Evolutionary conservation across 2,888 invertebrate species (phyloP), one percentile per base, ranked within the genome.

Genomic region (Strigamia maritima): DNA sequence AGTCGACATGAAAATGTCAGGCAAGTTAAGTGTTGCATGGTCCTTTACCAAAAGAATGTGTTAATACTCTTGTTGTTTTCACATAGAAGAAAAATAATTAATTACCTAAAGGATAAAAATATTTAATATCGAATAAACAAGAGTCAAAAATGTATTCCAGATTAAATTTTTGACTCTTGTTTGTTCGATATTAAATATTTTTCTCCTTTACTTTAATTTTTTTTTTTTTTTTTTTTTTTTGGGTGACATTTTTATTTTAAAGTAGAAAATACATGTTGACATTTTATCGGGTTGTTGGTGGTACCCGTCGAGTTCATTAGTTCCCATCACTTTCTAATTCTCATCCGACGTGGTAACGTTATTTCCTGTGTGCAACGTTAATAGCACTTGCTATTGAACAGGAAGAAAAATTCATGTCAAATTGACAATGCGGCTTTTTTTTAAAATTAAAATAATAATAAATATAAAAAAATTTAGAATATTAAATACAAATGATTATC

Each of bases 1-100:
- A 95, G 94, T 83, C 89, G 97, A 24, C 96, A 97, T 86, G 97
- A 97, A 87, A 96, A 97, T 86, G 97, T 97, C 84, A 96, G 95
- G 93, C 94, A 88, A 88, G 88, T 82, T 26, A 26, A 54, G 19
- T 19, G 54, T 6, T 54, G 19, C 54, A 19, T 8, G 54, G 2
- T 80, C 26, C 24, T 22, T 28, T 78, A 16, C 24, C 44, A 19
- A 54, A 54, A 54, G 54, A 54, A 54, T 16, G 54, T 54, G 54
- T 54, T 54, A 54, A 54, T 54, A 54, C 54, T 19, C 22, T 16
- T 54, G 54, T 6, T 54, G 22, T 54, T 54, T 19, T 22, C 54
- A 19, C 54, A 54, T n/a, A n/a, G n/a, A n/a, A n/a, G 3, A 35
- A 35, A 3, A 35, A 35, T 35, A 6, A 35, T 35, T 35, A 16